A percentile compares a stretch with the other conserved stretches of the same genome.
Evolutionary conservation across 2,797 vertebrate species (phyloP).

Genomic region (Myripristis jacobus): DNA sequence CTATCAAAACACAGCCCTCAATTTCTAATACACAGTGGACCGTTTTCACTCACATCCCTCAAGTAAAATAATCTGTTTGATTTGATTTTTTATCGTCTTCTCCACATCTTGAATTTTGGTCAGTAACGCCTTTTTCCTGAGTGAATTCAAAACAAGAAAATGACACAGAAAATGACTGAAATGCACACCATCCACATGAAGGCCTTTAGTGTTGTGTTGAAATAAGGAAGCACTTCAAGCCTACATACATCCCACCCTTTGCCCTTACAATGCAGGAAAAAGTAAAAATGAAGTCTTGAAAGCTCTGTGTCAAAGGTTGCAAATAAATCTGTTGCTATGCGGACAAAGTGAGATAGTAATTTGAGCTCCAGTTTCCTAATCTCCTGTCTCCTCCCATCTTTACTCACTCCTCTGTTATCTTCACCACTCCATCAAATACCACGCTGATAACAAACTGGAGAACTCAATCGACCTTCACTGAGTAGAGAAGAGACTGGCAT

Average conservation of each 20-base stretch:
- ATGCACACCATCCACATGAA: slow-evolving; percentile 33
- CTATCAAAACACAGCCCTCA: slow-evolving; percentile 3
- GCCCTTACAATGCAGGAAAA: slow-evolving; percentile 23
- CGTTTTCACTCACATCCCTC: neutral
- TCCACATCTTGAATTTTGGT: slow-evolving; percentile 4
- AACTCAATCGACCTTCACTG: slow-evolving; percentile 94
- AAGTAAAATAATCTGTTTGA: neutral
- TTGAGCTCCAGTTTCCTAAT: slow-evolving; percentile 89
- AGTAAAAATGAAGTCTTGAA: slow-evolving; percentile 60
- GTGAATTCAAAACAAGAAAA: slow-evolving; percentile 33
- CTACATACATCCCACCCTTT: slow-evolving; percentile 47
- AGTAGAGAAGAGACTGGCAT: slow-evolving; percentile 80
- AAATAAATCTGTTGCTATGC: slow-evolving; percentile 89
- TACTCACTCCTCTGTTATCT: slow-evolving; percentile 91
- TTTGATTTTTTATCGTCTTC: slow-evolving; percentile 2
- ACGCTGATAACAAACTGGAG: slow-evolving; percentile 90
- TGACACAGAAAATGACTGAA: slow-evolving; percentile 22
- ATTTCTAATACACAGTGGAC: slow-evolving; percentile 11
- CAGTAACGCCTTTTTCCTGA: slow-evolving; percentile 16
- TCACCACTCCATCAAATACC: slow-evolving; percentile 92
- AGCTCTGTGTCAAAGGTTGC: slow-evolving; percentile 85
- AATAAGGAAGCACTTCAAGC: slow-evolving; percentile 50
- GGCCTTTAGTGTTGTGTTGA: slow-evolving; percentile 44
- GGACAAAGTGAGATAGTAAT: slow-evolving; percentile 93
- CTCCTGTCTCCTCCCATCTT: slow-evolving; percentile 86